Evolutionary conservation across 2,888 invertebrate genomes (phyloP), one percentile per base, ranked within the genome.

Genomic region (Dysmachus trigonus): DNA sequence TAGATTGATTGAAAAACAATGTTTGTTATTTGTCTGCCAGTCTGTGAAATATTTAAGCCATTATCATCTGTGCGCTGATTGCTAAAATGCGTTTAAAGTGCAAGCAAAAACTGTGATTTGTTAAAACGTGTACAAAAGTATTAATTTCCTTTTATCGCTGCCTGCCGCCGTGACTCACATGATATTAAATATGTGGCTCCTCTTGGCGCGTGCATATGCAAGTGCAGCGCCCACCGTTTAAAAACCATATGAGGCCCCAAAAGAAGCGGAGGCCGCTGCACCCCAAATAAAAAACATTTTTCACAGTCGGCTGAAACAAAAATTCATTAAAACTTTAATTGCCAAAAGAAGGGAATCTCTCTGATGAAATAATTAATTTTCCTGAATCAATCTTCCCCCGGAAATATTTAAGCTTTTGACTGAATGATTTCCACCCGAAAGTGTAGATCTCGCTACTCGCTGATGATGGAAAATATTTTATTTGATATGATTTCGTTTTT

Each of bases 221-320:
- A 62, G 10, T 62, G 0, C 4, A 22, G 62, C 27, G 27, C 62
- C 10, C 22, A 18, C 27, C n/a, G n/a, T n/a, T n/a, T 62, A 22
- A 8, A 10, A 62, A 1, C 2, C 62, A 27, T 62, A 10, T 62
- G 27, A 1, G 10, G 18, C 10, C 1, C 62, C 8, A 22, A 62
- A 62, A 62, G 62, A 62, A 22, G 10, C 27, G 62, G 27, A 62
- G 27, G 62, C 62, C 22, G 31, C 22, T 53, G 81, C 33, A 62
- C 81, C 81, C 81, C 81, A 81, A 81, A n/a, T n/a, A 62, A 81
- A 81, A 77, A 76, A 77, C 73, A 81, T 81, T 81, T 90, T 91
- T 91, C 89, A 91, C 91, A 90, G 90, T 91, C 90, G 90, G 90
- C 89, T 90, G 90, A 90, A 90, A 90, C 89, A 89, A 90, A 91